Percentiles rank a stretch among this genome's conserved stretches.
Conservation (phyloP, 2,888 invertebrate genomes). For the Artemia sp. region DNA sequence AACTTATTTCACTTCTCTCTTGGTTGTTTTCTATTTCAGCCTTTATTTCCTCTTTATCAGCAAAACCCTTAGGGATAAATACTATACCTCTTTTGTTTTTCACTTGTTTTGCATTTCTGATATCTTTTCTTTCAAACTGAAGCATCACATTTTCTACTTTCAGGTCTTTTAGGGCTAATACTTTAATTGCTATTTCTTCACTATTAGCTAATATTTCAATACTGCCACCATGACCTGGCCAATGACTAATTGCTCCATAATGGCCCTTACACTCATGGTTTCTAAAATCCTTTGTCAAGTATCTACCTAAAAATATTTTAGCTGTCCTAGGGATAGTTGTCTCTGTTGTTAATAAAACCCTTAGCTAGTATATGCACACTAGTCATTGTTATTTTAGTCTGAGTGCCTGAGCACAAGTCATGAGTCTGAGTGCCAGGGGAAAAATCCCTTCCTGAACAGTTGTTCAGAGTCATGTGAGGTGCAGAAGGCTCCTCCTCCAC, state of each 20-base stretch:
- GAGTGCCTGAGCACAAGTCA: too few species aligned
- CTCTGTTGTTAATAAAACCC: too few species aligned
- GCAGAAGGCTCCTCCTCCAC: neutral
- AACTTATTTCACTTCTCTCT: neutral
- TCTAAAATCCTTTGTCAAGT: neutral
- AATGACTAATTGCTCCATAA: slow-evolving; percentile 1
- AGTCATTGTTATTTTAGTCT: too few species aligned
- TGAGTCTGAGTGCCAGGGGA: too few species aligned
- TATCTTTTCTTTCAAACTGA: neutral
- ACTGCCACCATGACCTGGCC: neutral
- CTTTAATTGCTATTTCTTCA: too few species aligned
- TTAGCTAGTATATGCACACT: too few species aligned
- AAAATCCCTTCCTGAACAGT: neutral
- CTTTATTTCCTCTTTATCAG: slow-evolving; percentile 7
- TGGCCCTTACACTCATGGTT: slow-evolving; percentile 6
- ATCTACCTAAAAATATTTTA: neutral
- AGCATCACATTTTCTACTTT: too few species aligned
- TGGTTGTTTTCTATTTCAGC: neutral
- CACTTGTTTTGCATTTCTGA: neutral
- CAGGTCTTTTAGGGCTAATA: too few species aligned
- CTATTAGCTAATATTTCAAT: too few species aligned
- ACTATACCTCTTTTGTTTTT: neutral
- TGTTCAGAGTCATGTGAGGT: neutral
- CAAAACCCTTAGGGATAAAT: slow-evolving; percentile 10
- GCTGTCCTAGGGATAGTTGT: neutral